Base-by-base conservation (phyloP, 2,888 invertebrate genomes). In the Caenorhabditis virilis region DNA sequence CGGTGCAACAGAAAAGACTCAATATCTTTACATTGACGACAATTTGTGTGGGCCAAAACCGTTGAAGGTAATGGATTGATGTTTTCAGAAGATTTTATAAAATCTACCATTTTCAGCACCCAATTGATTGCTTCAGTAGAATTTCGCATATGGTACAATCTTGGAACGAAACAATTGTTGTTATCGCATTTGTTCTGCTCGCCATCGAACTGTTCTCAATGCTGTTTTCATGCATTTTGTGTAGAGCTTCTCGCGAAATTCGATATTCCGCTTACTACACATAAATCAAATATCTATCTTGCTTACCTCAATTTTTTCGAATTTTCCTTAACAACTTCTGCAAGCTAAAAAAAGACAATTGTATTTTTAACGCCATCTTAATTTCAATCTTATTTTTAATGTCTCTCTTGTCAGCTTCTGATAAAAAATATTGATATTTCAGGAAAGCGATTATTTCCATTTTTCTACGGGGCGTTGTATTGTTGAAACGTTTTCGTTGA, bases 201-300 rank as follows among this genome's bases (percentile, higher is more conserved):
- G 74, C 71, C 20, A 62, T 79, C 11, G 72, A 82, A 48, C 48
- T 78, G 13, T 56, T 79, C 41, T 65, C 80, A 2, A 57, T 82
- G 35, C 45, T 78, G 22, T 82, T 82, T 64, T 72, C 79, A 2
- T 82, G 80, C 48, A 56, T 79, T 23, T 67, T 82, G 27, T 80
- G 76, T 43, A 57, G 77, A 30, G 78, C 82, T 1, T 74, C 78
- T 23, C 64, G 72, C 22, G 77, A 79, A 47, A 69, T 74, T 41
- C 63, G 66, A 7, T 74, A 74, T 33, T 61, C 76, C 9, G 54
- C 62, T 2, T 76, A 78, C 39, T 77, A 76, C 26, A 59, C 70
- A 18, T 73, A 59, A 64, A 22, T 38, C 18, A 16, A 18, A n/a
- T n/a, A n/a, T n/a, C n/a, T n/a, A n/a, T n/a, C n/a, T n/a, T n/a